These are phyloP conservation scores for Lithobius niger DNA, from an alignment of 1,140 invertebrate genomes.

Conservation along the genomic window DNA sequence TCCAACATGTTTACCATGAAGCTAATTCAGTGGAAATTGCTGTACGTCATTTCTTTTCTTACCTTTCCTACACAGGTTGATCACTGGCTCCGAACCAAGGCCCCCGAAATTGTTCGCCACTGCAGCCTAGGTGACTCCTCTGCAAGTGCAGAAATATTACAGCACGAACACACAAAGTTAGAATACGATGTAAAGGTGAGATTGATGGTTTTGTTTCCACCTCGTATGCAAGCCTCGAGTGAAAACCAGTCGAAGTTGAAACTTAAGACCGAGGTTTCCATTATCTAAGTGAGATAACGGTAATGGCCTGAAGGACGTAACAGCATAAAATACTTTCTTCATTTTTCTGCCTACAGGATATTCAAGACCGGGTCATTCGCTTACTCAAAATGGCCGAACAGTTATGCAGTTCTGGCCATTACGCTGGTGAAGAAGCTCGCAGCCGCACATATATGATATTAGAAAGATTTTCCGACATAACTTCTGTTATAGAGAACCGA, in stretches of 20 bases:
- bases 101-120: slow-evolving; percentile 27
- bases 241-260: too few relatives aligned
- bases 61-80: too few relatives aligned
- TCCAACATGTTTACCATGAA: too few relatives aligned
- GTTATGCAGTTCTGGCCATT: slow-evolving; percentile 50
- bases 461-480: slow-evolving; percentile 55
- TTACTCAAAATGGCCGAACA: slow-evolving; percentile 65
- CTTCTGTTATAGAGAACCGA: slow-evolving; percentile 53
- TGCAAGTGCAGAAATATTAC: slow-evolving; percentile 49
- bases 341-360: slow-evolving; percentile 35
- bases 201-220: slow-evolving; percentile 9
- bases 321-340: too few relatives aligned
- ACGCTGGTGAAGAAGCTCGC: slow-evolving; percentile 53
- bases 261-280: too few relatives aligned
- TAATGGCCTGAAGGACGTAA: too few relatives aligned
- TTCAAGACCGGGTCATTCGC: slow-evolving; percentile 59
- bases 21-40: too few relatives aligned
- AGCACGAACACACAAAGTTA: slow-evolving; percentile 53
- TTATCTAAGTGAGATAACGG: too few relatives aligned
- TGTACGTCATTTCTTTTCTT: too few relatives aligned
- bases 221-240: too few relatives aligned
- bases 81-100: slow-evolving; percentile 31
- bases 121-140: slow-evolving; percentile 44
- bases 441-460: slow-evolving; percentile 55
- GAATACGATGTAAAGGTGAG: slow-evolving; percentile 53